Evolutionary conservation across 2,888 invertebrate species (phyloP).

Genomic region (Hylaea fasciaria): DNA sequence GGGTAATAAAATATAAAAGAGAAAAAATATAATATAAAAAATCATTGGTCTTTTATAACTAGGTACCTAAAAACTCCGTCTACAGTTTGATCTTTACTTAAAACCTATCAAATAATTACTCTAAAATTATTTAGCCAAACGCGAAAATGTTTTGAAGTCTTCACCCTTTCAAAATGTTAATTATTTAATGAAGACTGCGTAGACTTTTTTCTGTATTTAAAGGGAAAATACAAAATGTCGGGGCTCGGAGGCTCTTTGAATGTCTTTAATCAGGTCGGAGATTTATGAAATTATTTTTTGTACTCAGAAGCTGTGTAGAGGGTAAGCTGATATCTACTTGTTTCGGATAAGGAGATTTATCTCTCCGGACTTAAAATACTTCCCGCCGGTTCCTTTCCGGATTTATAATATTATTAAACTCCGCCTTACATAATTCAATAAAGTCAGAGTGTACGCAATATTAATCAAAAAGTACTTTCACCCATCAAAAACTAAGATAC

Average conservation of each 20-base stretch:
- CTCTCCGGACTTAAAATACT: conserved; percentile 19
- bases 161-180: conserved; percentile 29
- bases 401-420: not conserved
- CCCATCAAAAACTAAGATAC: no score
- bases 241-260: conserved; percentile 18
- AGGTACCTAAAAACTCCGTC: no score
- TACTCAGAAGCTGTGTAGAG: conserved; percentile 21
- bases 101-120: conserved; percentile 10
- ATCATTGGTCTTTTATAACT: no score
- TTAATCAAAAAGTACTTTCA: no score
- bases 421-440: not conserved
- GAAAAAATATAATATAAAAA: no score
- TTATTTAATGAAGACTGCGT: conserved; percentile 29
- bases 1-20: no score
- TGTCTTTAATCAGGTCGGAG: conserved; percentile 31
- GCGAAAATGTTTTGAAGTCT: conserved; percentile 19
- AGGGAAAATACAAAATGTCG: conserved; percentile 10
- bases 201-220: conserved; percentile 12
- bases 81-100: not conserved
- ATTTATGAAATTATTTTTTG: conserved; percentile 36
- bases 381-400: not conserved
- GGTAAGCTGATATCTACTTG: conserved; percentile 25
- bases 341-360: conserved; percentile 31
- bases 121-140: conserved; percentile 23
- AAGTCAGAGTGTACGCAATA: no score